Evolutionary conservation across 2,888 invertebrate species (phyloP).

Genomic region (Amphimallon solstitiale): DNA sequence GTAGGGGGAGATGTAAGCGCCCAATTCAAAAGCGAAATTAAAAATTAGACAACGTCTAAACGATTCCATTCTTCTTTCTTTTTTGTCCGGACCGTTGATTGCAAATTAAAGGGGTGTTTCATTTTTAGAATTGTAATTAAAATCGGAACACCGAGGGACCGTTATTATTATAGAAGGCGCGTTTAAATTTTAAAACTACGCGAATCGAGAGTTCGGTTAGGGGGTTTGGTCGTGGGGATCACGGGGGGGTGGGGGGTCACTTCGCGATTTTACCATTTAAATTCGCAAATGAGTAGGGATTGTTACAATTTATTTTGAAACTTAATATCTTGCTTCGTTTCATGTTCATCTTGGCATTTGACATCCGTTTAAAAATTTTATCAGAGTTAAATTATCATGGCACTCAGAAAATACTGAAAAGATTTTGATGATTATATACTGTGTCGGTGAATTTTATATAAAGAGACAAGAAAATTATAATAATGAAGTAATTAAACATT

Average conservation of each 20-base stretch:
- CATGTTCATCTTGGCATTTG: neutral
- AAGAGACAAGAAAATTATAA: too few species aligned
- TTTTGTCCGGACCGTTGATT: constrained; percentile 14
- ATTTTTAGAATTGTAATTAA: constrained; percentile 35
- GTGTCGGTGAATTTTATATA: too few species aligned
- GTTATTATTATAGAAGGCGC: constrained; percentile 7
- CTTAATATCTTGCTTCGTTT: neutral
- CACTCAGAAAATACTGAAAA: too few species aligned
- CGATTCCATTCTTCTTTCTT: constrained; percentile 2
- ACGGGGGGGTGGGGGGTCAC: neutral
- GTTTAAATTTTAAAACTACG: constrained; percentile 16
- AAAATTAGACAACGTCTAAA: constrained; percentile 19
- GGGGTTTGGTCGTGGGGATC: neutral
- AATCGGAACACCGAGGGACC: constrained; percentile 4
- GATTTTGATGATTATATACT: too few species aligned
- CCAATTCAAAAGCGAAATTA: constrained; percentile 15
- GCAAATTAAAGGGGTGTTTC: constrained; percentile 30
- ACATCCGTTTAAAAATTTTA: too few species aligned
- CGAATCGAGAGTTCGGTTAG: neutral
- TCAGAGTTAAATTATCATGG: too few species aligned
- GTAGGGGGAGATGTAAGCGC: neutral
- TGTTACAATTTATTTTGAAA: neutral
- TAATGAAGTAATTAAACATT: too few species aligned
- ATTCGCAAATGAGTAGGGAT: constrained; percentile 9
- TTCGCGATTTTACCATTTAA: constrained; percentile 8